Conservation (phyloP, 2,113 vertebrate species). For the Psephotus haematonotus region DNA sequence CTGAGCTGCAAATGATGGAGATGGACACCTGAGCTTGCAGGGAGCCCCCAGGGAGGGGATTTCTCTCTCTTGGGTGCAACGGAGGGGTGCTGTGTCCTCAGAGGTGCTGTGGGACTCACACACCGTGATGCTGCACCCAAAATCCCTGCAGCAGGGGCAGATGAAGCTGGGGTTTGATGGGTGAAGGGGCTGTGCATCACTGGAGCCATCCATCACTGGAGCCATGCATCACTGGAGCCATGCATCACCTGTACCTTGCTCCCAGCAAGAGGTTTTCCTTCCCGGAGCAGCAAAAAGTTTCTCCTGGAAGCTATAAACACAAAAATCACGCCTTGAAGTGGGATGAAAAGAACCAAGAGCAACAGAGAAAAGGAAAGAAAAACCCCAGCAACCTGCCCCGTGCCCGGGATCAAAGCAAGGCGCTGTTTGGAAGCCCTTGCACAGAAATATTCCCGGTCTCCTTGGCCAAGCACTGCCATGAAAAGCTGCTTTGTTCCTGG, state of each 20-base stretch:
- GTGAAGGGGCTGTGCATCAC: fast-evolving
- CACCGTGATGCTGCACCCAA: fast-evolving
- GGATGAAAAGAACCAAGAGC: not conserved
- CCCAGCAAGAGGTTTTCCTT: not conserved
- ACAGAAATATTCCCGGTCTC: not conserved
- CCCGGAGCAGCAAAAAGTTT: not conserved
- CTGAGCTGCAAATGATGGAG: not conserved
- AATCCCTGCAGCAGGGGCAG: not conserved
- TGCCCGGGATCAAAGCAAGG: constrained; percentile 30
- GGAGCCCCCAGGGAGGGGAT: fast-evolving
- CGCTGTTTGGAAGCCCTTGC: not conserved
- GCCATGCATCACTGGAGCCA: fast-evolving
- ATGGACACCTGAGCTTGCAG: not conserved
- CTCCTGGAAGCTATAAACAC: not conserved
- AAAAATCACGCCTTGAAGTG: not conserved
- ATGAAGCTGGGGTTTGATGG: fast-evolving
- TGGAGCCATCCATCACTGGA: fast-evolving
- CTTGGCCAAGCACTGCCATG: not conserved
- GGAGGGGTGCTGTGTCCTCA: not conserved
- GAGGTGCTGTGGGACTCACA: not conserved
- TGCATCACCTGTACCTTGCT: fast-evolving
- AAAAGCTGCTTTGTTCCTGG: constrained; percentile 44
- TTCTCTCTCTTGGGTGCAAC: not conserved
- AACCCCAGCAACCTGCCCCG: not conserved
- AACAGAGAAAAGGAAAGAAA: not conserved